These are phyloP conservation scores for Boloria euphrosyne DNA, from an alignment of 2,888 invertebrate genomes.

Conservation along the genomic window DNA sequence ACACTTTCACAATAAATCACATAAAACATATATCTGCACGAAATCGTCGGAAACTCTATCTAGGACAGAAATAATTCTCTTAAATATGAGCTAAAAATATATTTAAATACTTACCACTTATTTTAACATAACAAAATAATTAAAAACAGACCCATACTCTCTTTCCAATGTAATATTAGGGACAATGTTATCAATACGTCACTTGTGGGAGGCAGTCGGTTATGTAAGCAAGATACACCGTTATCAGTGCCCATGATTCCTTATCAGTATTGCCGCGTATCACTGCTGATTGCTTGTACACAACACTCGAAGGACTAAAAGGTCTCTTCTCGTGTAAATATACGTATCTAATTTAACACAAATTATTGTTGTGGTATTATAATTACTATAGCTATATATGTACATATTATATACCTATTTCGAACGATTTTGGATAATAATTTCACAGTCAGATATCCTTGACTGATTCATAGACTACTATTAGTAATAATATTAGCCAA, in stretches of 20 bases:
- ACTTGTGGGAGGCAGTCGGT: constrained; percentile 1
- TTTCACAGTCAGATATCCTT: no score
- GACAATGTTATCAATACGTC: constrained; percentile 17
- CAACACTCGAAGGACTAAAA: background rate
- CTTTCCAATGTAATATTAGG: background rate
- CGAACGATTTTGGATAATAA: no score
- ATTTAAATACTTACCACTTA: background rate
- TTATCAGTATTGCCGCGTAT: constrained; percentile 20
- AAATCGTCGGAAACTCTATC: no score
- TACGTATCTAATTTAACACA: background rate
- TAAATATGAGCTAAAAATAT: no score
- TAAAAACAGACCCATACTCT: background rate
- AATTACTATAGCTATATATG: no score
- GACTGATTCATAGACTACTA: no score
- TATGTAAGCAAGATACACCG: background rate
- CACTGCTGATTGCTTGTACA: background rate
- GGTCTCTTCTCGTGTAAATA: background rate
- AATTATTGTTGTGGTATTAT: no score
- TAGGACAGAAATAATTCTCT: no score
- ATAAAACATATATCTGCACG: no score
- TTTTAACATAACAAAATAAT: background rate
- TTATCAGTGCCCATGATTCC: constrained; percentile 21
- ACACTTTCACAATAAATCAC: no score
- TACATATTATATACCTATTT: no score
- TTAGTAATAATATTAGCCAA: no score